Evolutionary conservation across 2,113 vertebrate genomes (phyloP), one percentile per base, ranked within the genome.

Genomic region (Forbesichthys agassizii): DNA sequence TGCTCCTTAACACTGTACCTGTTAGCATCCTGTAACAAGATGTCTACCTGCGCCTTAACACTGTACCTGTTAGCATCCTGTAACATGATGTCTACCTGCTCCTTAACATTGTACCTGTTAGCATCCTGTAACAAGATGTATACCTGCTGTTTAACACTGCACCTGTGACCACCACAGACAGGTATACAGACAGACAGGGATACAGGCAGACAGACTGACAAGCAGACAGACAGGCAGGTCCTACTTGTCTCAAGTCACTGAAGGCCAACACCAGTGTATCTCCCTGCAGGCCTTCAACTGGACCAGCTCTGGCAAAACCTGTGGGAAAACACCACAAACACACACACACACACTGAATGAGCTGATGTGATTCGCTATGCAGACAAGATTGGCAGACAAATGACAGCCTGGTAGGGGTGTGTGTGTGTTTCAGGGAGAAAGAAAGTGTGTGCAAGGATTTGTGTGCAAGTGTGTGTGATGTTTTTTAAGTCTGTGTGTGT

Each of bases 211-310:
- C 16, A 16, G 16, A 16, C 16, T 16, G 16, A 80, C 70, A 91
- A 86, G 98, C 96, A 99, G 20, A 69, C 74, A 42, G 47, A 80
- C 70, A 91, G 86, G 98, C 96, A 98, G 98, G 96, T 95, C 98
- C 94, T 98, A 99, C 98, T 99, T 99, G 98, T 99, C 97, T 99
- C 96, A 99, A 98, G 96, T 99, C 96, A 95, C 97, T 98, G 98
- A 99, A 99, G 96, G 98, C 98, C 95, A 99, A 95, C 95, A 97
- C 95, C 95, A 98, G 95, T 92, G 97, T 99, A 95, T 99, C 98
- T 94, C 96, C 97, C 94, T 99, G 98, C 95, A 99, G 98, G 93
- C 98, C 98, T 95, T 96, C 96, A 95, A 99, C 98, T 91, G 97
- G 98, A 93, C 96, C 95, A 92, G 97, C 97, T 95, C 96, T 99